These are phyloP conservation scores for Manduca sexta DNA, from an alignment of 1,140 invertebrate genomes.

Conservation along the genomic window DNA sequence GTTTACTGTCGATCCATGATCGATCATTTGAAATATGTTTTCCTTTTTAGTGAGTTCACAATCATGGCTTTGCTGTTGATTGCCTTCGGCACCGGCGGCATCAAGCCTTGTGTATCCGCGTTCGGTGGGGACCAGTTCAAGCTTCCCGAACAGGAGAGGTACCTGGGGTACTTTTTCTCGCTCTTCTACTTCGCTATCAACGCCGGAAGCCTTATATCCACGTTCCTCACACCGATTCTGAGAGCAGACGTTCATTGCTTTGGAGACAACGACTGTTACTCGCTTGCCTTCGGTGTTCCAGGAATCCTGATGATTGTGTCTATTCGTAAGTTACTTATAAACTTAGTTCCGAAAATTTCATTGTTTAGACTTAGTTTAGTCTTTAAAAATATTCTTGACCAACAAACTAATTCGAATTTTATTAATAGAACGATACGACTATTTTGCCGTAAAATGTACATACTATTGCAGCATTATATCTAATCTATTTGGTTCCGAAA, in stretches of 20 bases:
- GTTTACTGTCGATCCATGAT: too few relatives aligned
- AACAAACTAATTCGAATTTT: too few relatives aligned
- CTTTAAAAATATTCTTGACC: too few relatives aligned
- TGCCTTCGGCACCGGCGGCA: constrained; percentile 94
- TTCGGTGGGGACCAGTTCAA: constrained; percentile 98
- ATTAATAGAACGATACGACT: too few relatives aligned
- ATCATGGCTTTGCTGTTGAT: constrained; percentile 88
- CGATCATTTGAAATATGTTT: not conserved
- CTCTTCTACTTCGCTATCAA: constrained; percentile 97
- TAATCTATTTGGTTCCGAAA: too few relatives aligned
- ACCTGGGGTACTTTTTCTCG: constrained; percentile 91
- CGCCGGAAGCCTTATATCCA: constrained; percentile 91
- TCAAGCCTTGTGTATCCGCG: constrained; percentile 97
- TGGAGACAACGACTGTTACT: constrained; percentile 86
- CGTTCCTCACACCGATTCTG: constrained; percentile 90
- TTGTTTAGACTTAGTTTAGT: not conserved
- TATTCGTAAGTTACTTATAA: constrained; percentile 78
- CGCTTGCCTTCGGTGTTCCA: constrained; percentile 94
- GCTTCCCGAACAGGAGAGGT: constrained; percentile 82
- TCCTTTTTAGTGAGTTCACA: constrained; percentile 77
- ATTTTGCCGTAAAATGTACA: too few relatives aligned
- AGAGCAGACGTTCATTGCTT: constrained; percentile 89
- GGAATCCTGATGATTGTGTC: constrained; percentile 89
- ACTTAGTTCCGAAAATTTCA: too few relatives aligned
- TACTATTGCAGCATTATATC: too few relatives aligned